These are phyloP conservation scores for Idaea aversata DNA, from an alignment of 2,888 invertebrate genomes.

Conservation along the genomic window DNA sequence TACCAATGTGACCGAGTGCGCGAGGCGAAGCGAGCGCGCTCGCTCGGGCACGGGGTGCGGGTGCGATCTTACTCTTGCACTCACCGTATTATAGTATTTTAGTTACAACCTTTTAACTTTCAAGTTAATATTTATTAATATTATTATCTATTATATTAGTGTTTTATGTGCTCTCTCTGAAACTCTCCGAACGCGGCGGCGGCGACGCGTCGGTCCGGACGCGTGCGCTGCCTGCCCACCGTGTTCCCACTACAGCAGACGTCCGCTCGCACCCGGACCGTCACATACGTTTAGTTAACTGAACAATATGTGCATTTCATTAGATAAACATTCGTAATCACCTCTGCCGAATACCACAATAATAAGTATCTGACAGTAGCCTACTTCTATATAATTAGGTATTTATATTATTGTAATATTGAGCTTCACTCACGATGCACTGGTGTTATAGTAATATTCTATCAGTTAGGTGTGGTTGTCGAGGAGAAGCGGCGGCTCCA, in stretches of 20 bases:
- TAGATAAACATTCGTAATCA: constrained; percentile 27
- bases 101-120: constrained; percentile 76
- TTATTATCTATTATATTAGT: constrained; percentile 66
- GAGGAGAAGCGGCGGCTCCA: too few species aligned
- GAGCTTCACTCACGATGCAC: constrained; percentile 44
- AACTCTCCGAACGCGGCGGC: constrained; percentile 28
- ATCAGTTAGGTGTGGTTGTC: too few species aligned
- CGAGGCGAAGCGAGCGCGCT: constrained; percentile 36
- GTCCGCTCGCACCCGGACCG: constrained; percentile 4
- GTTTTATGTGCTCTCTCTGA: constrained; percentile 61
- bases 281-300: constrained; percentile 21
- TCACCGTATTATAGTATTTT: constrained; percentile 68
- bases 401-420: constrained; percentile 44
- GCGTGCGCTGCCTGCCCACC: not conserved
- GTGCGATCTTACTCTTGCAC: constrained; percentile 25
- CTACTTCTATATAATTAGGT: constrained; percentile 23
- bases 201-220: not conserved
- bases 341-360: constrained; percentile 32
- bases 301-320: constrained; percentile 34
- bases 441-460: constrained; percentile 34
- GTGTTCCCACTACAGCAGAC: not conserved
- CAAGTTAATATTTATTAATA: constrained; percentile 63
- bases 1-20: constrained; percentile 62
- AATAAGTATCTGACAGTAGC: constrained; percentile 29
- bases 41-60: not conserved